A percentile compares a stretch with the other conserved stretches of the same genome.
These are phyloP conservation scores for Acrossocheilus fasciatus DNA, from an alignment of 2,797 vertebrate genomes.

Conservation along the genomic window DNA sequence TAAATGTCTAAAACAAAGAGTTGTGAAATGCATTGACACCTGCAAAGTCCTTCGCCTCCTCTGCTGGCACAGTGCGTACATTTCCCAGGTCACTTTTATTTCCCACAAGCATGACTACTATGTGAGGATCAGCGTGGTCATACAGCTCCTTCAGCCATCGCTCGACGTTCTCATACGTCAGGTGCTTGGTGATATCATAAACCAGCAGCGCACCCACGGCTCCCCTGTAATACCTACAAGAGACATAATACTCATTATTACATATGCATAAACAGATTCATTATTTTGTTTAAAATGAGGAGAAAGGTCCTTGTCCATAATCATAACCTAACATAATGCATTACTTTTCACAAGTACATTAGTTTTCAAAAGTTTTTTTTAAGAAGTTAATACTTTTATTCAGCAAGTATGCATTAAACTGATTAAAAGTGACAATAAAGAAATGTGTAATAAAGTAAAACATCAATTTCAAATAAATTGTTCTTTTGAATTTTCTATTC, in stretches of 20 bases:
- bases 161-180: conserved; percentile 80
- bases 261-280: not conserved
- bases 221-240: conserved; percentile 80
- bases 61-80: conserved; percentile 74
- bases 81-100: conserved; percentile 78
- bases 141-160: conserved; percentile 83
- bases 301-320: not conserved
- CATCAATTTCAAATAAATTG: not conserved
- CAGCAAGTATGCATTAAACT: not conserved
- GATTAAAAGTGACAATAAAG: not conserved
- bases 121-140: conserved; percentile 80
- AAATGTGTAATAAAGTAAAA: not conserved
- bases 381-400: too few species aligned
- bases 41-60: conserved; percentile 78
- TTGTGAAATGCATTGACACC: conserved; percentile 61
- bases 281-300: not conserved
- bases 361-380: not conserved
- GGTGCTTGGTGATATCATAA: conserved; percentile 80
- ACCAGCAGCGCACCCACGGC: conserved; percentile 81
- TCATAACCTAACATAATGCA: not conserved
- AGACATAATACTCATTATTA: conserved; percentile 1
- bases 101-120: conserved; percentile 83
- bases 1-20: not conserved
- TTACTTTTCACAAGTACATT: not conserved
- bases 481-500: not conserved